phyloP scores from a whole-genome alignment of 2,797 vertebrate species.

The Jordanella pulchra region DNA sequence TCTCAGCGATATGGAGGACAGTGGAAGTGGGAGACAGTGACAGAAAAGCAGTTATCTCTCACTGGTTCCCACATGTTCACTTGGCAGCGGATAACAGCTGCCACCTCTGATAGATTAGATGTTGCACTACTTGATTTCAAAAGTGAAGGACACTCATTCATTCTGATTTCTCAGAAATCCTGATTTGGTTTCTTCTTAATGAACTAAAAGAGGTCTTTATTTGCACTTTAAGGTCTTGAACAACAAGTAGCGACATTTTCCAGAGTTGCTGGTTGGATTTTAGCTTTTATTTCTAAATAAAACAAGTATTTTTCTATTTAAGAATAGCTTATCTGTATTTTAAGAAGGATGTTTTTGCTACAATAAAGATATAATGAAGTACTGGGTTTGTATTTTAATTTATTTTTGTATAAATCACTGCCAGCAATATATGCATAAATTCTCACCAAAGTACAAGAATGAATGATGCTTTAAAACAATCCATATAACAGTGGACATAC shows the following conservation, averaged over 20 bases:
- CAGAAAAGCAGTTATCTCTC: constrained; percentile 5
- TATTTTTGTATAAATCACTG: constrained; percentile 8
- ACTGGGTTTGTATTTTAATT: constrained; percentile 20
- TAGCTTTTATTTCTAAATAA: constrained; percentile 49
- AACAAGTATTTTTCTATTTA: constrained; percentile 76
- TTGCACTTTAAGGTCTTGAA: constrained; percentile 80
- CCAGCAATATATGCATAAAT: not conserved
- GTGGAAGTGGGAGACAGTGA: constrained; percentile 64
- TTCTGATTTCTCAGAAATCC: constrained; percentile 1
- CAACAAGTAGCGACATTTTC: constrained; percentile 40
- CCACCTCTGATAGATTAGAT: constrained; percentile 34
- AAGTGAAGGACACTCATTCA: constrained; percentile 10
- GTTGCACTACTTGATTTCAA: constrained; percentile 39
- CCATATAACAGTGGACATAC: not conserved
- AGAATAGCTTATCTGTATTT: constrained; percentile 63
- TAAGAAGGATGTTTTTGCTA: constrained; percentile 58
- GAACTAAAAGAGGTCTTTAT: constrained; percentile 50
- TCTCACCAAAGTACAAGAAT: constrained; percentile 6
- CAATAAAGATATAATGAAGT: constrained; percentile 65
- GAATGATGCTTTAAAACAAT: not conserved
- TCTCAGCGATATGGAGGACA: constrained; percentile 80
- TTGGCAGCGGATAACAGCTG: constrained; percentile 6
- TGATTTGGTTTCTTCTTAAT: constrained; percentile 17
- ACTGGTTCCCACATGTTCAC: constrained; percentile 8
- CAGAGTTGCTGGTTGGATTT: constrained; percentile 33